Base-by-base conservation (phyloP, 2,888 invertebrate genomes). In the Dusona sp. region DNA sequence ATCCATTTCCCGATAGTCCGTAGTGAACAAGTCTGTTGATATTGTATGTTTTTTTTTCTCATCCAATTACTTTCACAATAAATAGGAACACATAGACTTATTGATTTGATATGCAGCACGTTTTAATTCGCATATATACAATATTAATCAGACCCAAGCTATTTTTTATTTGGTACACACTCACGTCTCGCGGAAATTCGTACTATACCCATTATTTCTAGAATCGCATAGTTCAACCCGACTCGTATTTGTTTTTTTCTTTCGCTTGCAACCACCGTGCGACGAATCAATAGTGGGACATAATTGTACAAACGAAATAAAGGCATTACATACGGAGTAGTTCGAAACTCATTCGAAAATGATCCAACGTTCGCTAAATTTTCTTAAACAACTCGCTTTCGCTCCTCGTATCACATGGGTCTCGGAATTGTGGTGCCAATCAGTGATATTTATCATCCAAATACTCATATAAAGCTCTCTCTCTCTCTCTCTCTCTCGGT, bases 91-190 rank as follows among this genome's bases (percentile, higher is more conserved):
- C 83, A 83, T 61, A 67, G 75, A 80, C 79, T 83, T 80, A 75
- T 48, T 70, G 45, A 67, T 73, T 80, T 80, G 86, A 86, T 83
- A 86, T 83, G 86, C 83, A 77, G 48, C 70, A 80, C 77, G 57
- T 73, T 80, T 77, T 36, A 80, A 72, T 51, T 54, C 73, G 16
- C 38, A 45, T 79, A 64, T 74, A 68, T 57, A 79, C 79, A 80
- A 83, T 57, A 73, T 73, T 64, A 33, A 64, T 86, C 83, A 81
- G 86, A 83, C 61, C 80, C 78, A 81, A 86, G 77, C 83, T 78
- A 68, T 64, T 72, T 64, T 72, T 78, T 80, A 83, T 86, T 84
- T 54, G 67, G 61, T 86, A 83, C 72, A 81, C 81, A 84, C 83
- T 70, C 83, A 68, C 74, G 45, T 81, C 78, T 61, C 74, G 54